These are phyloP conservation scores for Calephelis perditalis DNA, from an alignment of 2,888 invertebrate species.

Conservation along the genomic window DNA sequence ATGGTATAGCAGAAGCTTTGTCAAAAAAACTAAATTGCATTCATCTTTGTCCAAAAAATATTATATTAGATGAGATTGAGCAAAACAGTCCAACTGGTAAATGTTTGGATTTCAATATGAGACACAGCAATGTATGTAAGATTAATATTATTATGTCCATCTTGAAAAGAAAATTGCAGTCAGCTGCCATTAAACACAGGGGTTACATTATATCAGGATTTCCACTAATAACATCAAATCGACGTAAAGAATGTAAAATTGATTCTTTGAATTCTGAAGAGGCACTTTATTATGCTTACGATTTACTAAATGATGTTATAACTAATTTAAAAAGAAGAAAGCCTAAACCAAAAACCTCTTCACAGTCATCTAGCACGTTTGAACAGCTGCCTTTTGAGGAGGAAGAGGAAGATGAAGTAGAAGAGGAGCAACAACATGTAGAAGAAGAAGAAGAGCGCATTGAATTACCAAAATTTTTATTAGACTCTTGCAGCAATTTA, in stretches of 20 bases:
- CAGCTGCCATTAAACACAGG: conserved; percentile 71
- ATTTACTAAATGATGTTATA: conserved; percentile 46
- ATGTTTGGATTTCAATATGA: conserved; percentile 78
- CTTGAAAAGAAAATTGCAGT: conserved; percentile 69
- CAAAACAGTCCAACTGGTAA: conserved; percentile 73
- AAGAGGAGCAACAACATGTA: conserved; percentile 36
- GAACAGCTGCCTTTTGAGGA: conserved; percentile 35
- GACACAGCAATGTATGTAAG: conserved; percentile 68
- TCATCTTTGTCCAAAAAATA: conserved; percentile 75
- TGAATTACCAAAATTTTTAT: conserved; percentile 53
- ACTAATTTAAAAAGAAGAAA: conserved; percentile 51
- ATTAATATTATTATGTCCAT: conserved; percentile 70
- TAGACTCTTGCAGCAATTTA: conserved; percentile 47
- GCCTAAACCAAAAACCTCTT: conserved; percentile 31
- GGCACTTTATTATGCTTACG: conserved; percentile 39
- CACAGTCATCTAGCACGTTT: conserved; percentile 40
- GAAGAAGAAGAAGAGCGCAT: conserved; percentile 39
- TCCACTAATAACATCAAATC: conserved; percentile 75
- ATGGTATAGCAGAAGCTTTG: conserved; percentile 73
- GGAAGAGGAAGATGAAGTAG: conserved; percentile 38
- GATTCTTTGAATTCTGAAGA: conserved; percentile 50
- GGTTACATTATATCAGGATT: conserved; percentile 83
- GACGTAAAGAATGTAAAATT: conserved; percentile 37
- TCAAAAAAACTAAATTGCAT: conserved; percentile 77
- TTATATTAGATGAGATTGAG: conserved; percentile 78